Evolutionary conservation across 1,140 invertebrate species (phyloP), one percentile per base, ranked within the genome.

Genomic region (Drosophila kohkoa): DNA sequence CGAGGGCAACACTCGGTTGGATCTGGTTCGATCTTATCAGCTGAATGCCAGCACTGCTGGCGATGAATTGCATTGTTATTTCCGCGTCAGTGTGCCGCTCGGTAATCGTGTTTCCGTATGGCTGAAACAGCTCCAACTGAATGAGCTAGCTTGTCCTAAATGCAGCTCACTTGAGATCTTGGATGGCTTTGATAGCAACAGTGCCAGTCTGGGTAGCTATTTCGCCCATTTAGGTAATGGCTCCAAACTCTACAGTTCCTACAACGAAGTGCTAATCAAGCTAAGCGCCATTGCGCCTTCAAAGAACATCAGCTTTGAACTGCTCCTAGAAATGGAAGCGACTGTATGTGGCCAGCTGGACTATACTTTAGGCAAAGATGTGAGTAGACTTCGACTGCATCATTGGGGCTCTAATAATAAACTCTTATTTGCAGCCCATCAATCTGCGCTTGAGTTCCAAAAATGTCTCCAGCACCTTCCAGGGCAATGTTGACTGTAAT

Each of bases 81-180:
- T 93, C 92, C 87, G 77, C 11, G 92, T 95, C 48, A 92, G 80
- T 38, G 93, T 59, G 0, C 58, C 82, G 7, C 92, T 11, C 58
- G 92, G 45, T 43, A 78, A 60, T 92, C 94, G 83, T 54, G 94
- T 90, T 78, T 94, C 62, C 87, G 94, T 96, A 1, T 83, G 93
- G 69, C 94, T 96, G 69, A 92, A 91, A 28, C 91, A 92, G 15
- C 93, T 96, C 38, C 93, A 94, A 64, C 77, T 95, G 35, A 93
- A 93, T 55, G 41, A 63, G 11, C n/a, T 5, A 8, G 1, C 11
- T 10, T 65, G 63, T 8, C 1, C 3, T 11, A 46, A 13, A 11
- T 96, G 95, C 75, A 96, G 96, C 92, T 95, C 93, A 65, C 66
- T 97, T n/a, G 94, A 96, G 93, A 94, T 97, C 79, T 88, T 77